Evolutionary conservation across 2,888 invertebrate genomes (phyloP), one percentile per base, ranked within the genome.

Genomic region (Electrophaes corylata): DNA sequence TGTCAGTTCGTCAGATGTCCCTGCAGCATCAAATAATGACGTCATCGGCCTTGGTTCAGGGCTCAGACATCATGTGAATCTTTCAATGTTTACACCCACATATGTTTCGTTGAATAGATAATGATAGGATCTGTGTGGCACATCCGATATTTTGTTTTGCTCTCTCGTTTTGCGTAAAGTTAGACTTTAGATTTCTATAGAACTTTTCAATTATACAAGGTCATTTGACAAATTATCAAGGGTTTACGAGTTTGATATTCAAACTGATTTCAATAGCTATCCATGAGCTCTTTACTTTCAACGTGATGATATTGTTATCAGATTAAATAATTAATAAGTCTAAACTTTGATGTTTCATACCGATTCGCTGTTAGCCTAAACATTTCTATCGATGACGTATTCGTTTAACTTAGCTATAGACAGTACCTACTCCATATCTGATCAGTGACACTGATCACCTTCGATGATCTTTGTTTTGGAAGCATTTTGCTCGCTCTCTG

Each of bases 11-110:
- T 65, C 64, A 76, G 77, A 78, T 55, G 79, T 76, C 55, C 59
- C 61, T 62, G 64, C 81, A 83, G 78, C 81, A 78, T 78, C 77
- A 75, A 14, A 71, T 64, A 66, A 73, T 89, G 87, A 89, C 88
- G 88, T 89, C 88, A 89, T 60, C 75, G 85, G 81, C 90, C 89
- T 90, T 86, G 86, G 66, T 70, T 58, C 71, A 87, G 86, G 84
- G 75, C 76, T 78, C 70, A 69, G 71, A 64, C 60, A 73, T 80
- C 72, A 76, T 82, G 79, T 68, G 72, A 72, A 75, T 81, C 71
- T 78, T 78, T 72, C 73, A 76, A 77, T 80, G 78, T 83, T 79
- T 79, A 81, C 80, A 76, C 73, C 75, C 78, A 79, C 79, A 79
- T 75, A 71, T 76, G 70, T 70, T 66, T 60, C 41, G 57, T 33